Base-by-base conservation (phyloP, 2,113 vertebrate species). In the Tragelaphus strepsiceros region DNA sequence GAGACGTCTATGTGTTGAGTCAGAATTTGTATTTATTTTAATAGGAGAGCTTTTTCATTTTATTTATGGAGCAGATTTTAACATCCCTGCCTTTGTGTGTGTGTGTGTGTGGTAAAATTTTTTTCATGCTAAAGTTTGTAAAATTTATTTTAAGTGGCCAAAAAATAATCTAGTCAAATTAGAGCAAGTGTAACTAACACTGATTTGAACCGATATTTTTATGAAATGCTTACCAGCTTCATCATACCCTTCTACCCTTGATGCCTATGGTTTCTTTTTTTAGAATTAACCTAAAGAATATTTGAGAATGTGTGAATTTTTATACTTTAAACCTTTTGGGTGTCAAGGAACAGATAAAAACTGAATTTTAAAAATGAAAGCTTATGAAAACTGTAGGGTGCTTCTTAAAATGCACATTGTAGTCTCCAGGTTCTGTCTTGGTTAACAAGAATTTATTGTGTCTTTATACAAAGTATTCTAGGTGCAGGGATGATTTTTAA, bases 271-370 rank as follows among this genome's bases (percentile, higher is more conserved):
- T 74, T 93, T 93, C 46, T 81, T 46, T 74, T 95, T 94, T 74
- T 62, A 94, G 30, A 89, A 62, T 54, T 81, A 15, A 81, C 32
- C 26, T 89, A 89, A 71, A 89, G 53, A 58, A 84, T 96, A 54
- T 74, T 93, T 85, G 62, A 91, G 88, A 90, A 77, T 89, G 28
- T 87, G 26, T 96, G 46, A 78, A 71, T 88, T 95, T 67, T 88
- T 93, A 93, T 93, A 62, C 86, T 87, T 93, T 91, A 96, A 96
- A 84, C 19, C 2, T 49, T 77, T 15, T 56, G 15, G 74, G 28
- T 94, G 28, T 94, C 59, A 58, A 86, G 35, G 43, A 61, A 32
- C 4, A 83, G 91, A 67, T 84, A 46, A 53, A 71, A 81, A 91
- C 83, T 91, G 28, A n/a, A 61, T 96, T 96, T 96, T 67, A 67